Evolutionary conservation across 2,797 vertebrate species (phyloP).

Genomic region (Cyprinella venusta): DNA sequence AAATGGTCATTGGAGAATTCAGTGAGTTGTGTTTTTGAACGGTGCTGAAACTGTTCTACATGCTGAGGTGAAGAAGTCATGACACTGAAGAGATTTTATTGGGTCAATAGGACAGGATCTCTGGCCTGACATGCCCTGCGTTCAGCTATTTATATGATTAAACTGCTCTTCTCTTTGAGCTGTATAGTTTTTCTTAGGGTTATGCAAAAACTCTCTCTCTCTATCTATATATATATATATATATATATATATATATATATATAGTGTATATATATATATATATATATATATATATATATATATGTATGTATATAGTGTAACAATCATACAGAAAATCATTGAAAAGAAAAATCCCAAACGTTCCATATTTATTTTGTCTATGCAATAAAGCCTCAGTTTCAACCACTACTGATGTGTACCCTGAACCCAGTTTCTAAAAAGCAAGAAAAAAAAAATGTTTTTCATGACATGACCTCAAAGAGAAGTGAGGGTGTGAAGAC

Average conservation of each 20-base stretch:
- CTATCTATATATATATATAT: no score
- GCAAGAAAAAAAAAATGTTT: background rate
- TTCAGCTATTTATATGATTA: constrained; percentile 33
- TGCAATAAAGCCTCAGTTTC: background rate
- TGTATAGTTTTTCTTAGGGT: background rate
- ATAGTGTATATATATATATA: no score
- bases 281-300: no score
- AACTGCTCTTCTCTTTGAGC: background rate
- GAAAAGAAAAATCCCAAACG: no score
- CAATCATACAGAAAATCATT: no score
- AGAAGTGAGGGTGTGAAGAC: background rate
- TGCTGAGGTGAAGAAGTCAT: constrained; percentile 63
- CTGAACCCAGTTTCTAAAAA: no score
- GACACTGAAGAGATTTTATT: constrained; percentile 64
- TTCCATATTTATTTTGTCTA: no score
- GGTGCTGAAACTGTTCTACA: constrained; percentile 62
- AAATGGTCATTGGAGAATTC: background rate
- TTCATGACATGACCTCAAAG: background rate
- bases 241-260: no score
- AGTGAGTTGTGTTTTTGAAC: constrained; percentile 7
- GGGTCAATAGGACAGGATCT: constrained; percentile 64
- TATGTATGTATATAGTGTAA: no score
- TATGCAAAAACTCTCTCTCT: background rate
- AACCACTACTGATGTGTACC: background rate
- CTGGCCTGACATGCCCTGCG: constrained; percentile 56